Base-by-base conservation (phyloP, 1,140 invertebrate genomes). In the Odontomachus brunneus region DNA sequence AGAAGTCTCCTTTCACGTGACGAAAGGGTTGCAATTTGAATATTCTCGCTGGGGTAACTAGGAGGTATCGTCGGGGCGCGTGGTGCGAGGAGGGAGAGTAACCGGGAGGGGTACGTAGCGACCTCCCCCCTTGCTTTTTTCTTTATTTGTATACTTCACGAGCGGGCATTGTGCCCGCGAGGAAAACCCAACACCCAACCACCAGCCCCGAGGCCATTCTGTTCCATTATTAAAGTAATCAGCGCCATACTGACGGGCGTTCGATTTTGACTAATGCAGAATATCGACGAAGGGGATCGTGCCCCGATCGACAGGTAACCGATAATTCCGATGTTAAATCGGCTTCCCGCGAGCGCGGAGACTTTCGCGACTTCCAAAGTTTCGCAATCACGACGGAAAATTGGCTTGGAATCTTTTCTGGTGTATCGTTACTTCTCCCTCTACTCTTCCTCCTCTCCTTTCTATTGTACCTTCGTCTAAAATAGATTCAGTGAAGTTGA, bases 11-110 rank as follows among this genome's bases (percentile, higher is more conserved):
- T 93, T 94, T 93, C 91, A 94, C 87, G 76, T 38, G 69, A 67
- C 88, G 87, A 88, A 94, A 92, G 93, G 93, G 92, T 94, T 93
- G 88, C 91, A 90, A 94, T 94, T 94, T 94, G 92, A 94, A 94
- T 94, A 94, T 94, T 93, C 91, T 93, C 92, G 89, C 91, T 85
- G 90, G 92, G 93, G 92, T 93, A 93, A 93, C 93, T 93, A 92
- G 92, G 89, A 88, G 83, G 80, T 72, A 82, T 89, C 93, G 91
- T 88, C 88, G 89, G 88, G 88, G 82, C 63, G 82, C 78, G 62
- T 29, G 19, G 73, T n/a, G n/a, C n/a, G n/a, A n/a, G 26, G 76
- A 15, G 51, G 11, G 55, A n/a, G 17, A 24, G 53, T 26, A 14
- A 14, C 29, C 75, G 63, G 62, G 44, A 83, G 74, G 82, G 82